These are phyloP conservation scores for Yponomeuta cagnagella DNA, from an alignment of 2,888 invertebrate genomes.

Conservation along the genomic window DNA sequence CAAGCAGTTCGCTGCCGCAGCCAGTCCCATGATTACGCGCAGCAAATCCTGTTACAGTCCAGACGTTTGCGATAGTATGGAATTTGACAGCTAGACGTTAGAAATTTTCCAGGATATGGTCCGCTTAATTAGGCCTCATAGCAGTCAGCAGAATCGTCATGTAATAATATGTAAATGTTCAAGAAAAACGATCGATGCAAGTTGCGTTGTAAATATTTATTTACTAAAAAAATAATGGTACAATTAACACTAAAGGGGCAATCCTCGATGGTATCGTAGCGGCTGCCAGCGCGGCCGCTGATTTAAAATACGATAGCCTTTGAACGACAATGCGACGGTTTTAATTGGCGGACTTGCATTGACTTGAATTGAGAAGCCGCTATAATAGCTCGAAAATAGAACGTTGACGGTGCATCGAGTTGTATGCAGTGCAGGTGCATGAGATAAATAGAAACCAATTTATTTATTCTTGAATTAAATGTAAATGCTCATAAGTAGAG, in stretches of 20 bases:
- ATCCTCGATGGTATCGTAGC: conserved; percentile 25
- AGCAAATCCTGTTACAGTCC: too few relatives aligned
- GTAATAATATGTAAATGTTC: too few relatives aligned
- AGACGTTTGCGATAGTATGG: too few relatives aligned
- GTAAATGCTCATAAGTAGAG: too few relatives aligned
- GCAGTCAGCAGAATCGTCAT: neutral
- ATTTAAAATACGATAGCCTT: neutral
- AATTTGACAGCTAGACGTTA: too few relatives aligned
- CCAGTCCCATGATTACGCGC: too few relatives aligned
- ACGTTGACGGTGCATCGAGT: neutral
- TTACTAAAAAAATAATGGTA: conserved; percentile 52
- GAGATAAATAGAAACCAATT: neutral
- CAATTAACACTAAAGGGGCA: conserved; percentile 44
- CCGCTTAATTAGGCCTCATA: neutral
- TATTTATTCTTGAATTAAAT: neutral
- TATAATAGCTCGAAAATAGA: conserved; percentile 3
- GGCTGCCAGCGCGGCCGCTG: neutral
- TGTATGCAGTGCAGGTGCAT: neutral
- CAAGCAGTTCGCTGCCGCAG: too few relatives aligned
- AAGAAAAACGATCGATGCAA: conserved; percentile 46
- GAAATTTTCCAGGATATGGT: too few relatives aligned
- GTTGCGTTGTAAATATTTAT: conserved; percentile 49
- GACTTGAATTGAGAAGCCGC: conserved; percentile 27
- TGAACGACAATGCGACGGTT: conserved; percentile 34
- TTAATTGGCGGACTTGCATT: conserved; percentile 48